Percentiles rank a stretch among this genome's conserved stretches.
These are phyloP conservation scores for Elanus axillaris DNA, from an alignment of 2,113 vertebrate species.

Conservation along the genomic window DNA sequence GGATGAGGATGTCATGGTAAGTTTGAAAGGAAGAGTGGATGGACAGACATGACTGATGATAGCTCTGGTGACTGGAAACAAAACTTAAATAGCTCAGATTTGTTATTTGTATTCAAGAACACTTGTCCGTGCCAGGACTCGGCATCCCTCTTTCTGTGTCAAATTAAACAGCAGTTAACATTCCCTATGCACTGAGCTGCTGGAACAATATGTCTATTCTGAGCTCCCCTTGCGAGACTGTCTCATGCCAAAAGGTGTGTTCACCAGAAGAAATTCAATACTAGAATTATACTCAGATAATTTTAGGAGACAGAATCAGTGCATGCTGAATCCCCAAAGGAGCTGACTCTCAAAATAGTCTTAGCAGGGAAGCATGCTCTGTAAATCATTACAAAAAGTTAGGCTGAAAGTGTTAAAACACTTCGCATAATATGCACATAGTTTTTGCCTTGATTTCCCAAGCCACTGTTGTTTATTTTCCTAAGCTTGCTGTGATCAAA, in stretches of 20 bases:
- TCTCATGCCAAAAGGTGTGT: slow-evolving; percentile 11
- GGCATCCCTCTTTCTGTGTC: background rate
- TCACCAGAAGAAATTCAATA: background rate
- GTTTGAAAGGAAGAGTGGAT: slow-evolving; percentile 2
- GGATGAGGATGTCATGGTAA: background rate
- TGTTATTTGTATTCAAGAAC: background rate
- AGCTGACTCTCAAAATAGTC: background rate
- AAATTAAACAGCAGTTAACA: background rate
- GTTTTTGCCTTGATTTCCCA: background rate
- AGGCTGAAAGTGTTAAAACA: background rate
- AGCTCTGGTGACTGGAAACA: background rate
- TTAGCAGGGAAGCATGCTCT: background rate
- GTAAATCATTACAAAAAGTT: slow-evolving; percentile 18
- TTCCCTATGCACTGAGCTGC: background rate
- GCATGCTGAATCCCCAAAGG: background rate
- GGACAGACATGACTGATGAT: background rate
- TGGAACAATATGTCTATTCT: background rate
- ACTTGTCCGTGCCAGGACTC: background rate
- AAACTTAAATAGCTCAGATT: slow-evolving; percentile 2
- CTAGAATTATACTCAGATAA: background rate
- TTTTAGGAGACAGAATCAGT: background rate
- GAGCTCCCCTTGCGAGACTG: background rate
- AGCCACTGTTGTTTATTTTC: slow-evolving; percentile 12
- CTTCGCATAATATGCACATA: background rate
- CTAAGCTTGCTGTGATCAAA: background rate